Base-by-base conservation (phyloP, 2,113 vertebrate species). In the Dascyllus trimaculatus region DNA sequence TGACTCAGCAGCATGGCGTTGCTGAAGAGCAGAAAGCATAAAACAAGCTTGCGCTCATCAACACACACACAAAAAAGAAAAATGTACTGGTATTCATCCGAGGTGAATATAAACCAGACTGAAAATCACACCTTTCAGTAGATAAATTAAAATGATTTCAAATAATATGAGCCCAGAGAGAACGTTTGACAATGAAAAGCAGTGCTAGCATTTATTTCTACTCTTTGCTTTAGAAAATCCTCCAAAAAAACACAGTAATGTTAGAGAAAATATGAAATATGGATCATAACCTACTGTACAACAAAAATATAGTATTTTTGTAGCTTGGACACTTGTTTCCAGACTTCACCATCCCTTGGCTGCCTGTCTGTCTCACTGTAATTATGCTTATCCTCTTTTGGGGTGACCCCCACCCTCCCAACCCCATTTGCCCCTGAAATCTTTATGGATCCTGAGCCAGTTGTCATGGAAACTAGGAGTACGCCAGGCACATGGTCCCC, bases 391-490 rank as follows among this genome's bases (percentile, higher is more conserved):
- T 92, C 89, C 90, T 89, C 83, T 92, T 89, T 87, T 92, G 81
- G 87, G 89, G 85, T 83, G 78, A 88, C 68, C 77, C 88, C 83
- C 82, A 73, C 82, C 78, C 82, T 71, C 69, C 75, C 64, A 85
- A 76, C 76, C 81, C 89, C 81, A 85, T 89, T 92, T 90, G 87
- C 82, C 91, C 89, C 87, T 88, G 74, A 91, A 94, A 92, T 93
- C 92, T 92, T 92, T 92, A 90, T 89, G 89, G 88, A 92, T 90
- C 88, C 88, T 71, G 81, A 87, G 85, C 76, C 29, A 26, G 92
- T 94, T 89, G 92, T 91, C 92, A 94, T 94, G 89, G 93, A 93
- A 93, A 94, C 93, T 81, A 86, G 87, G 73, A 87, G 88, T 88
- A 94, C 75, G 72, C 92, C 85, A 92, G 63, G 82, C 89, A 91